Conservation (phyloP, 2,113 vertebrate species). For the Piliocolobus tephrosceles region DNA sequence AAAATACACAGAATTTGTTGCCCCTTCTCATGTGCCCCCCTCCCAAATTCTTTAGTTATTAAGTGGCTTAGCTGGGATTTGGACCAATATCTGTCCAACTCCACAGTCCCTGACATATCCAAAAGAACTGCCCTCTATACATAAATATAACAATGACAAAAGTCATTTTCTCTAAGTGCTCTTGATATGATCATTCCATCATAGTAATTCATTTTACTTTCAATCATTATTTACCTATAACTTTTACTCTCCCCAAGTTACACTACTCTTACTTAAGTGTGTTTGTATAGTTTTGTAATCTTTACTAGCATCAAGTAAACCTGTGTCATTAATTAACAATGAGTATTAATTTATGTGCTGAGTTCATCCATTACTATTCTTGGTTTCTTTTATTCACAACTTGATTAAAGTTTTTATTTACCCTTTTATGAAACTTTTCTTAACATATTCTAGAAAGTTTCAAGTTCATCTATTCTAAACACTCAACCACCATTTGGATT, state of each 20-base stretch:
- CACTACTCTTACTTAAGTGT: background rate
- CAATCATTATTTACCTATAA: background rate
- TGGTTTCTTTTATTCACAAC: background rate
- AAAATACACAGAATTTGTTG: background rate
- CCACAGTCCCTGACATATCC: background rate
- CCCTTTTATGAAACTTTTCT: background rate
- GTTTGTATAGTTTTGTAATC: background rate
- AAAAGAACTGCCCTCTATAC: background rate
- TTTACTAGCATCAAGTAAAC: background rate
- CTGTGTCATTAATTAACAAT: background rate
- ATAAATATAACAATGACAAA: background rate
- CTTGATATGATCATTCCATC: background rate
- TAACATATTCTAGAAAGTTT: background rate
- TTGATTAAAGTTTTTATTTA: background rate
- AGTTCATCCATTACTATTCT: background rate
- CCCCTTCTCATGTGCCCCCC: rapidly evolving
- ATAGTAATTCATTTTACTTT: background rate
- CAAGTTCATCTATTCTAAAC: background rate
- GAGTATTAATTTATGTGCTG: background rate
- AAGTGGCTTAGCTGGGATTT: background rate
- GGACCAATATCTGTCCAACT: background rate
- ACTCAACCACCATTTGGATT: background rate
- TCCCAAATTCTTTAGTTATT: background rate
- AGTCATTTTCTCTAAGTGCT: background rate
- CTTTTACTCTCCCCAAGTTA: background rate